Conservation (phyloP, 2,797 vertebrate species). For the Manis pentadactyla region DNA sequence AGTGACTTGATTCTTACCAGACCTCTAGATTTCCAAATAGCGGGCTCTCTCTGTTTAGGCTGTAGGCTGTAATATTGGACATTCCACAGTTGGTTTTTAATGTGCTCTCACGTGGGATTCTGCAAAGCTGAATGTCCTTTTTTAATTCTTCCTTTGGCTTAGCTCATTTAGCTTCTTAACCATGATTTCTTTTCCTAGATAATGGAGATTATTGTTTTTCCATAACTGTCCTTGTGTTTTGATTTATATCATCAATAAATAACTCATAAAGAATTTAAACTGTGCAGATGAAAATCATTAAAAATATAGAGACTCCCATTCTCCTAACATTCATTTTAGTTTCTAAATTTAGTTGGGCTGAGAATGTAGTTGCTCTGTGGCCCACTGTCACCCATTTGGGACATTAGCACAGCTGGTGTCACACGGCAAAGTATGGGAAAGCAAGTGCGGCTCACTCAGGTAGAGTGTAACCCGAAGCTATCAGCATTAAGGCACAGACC, state of each 20-base stretch:
- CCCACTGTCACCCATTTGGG: background rate
- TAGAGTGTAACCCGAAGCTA: background rate
- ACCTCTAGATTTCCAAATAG: background rate
- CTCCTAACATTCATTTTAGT: slow-evolving; percentile 22
- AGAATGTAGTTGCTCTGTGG: background rate
- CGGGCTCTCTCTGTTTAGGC: background rate
- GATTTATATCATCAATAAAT: background rate
- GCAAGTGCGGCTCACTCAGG: background rate
- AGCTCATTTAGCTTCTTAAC: background rate
- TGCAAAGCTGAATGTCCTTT: background rate
- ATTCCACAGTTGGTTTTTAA: background rate
- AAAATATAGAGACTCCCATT: background rate
- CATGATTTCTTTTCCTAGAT: slow-evolving; percentile 12
- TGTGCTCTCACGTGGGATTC: background rate
- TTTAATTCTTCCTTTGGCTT: background rate
- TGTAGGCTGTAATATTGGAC: background rate
- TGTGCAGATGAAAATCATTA: background rate
- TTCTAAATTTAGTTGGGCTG: background rate
- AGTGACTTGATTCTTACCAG: background rate
- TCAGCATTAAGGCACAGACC: background rate
- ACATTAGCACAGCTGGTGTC: background rate
- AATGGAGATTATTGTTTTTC: slow-evolving; percentile 27
- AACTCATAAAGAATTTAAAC: slow-evolving; percentile 44
- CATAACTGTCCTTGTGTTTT: background rate
- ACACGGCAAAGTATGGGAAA: background rate